These are phyloP conservation scores for Ceratoteleas bidentatus DNA, from an alignment of 1,140 invertebrate species.

Conservation along the genomic window DNA sequence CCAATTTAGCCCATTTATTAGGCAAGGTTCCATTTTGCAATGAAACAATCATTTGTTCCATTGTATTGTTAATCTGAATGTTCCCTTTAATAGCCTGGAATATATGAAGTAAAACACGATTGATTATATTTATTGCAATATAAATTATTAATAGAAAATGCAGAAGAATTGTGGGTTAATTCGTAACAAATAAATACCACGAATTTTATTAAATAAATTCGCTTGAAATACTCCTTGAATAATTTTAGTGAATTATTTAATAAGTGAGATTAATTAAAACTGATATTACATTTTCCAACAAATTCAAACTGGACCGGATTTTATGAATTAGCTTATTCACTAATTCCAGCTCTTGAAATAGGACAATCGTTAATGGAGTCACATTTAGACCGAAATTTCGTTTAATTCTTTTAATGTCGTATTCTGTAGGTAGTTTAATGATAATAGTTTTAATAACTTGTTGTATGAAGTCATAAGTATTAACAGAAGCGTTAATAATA, in stretches of 20 bases:
- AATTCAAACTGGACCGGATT: conserved; percentile 86
- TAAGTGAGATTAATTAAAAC: too few species aligned
- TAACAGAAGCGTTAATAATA: conserved; percentile 59
- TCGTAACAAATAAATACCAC: too few species aligned
- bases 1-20: conserved; percentile 88
- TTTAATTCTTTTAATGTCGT: conserved; percentile 89
- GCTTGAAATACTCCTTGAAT: neutral
- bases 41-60: conserved; percentile 90
- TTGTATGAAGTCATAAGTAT: conserved; percentile 90
- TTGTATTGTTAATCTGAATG: conserved; percentile 18
- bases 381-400: conserved; percentile 89
- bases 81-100: neutral
- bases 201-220: too few species aligned
- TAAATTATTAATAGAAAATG: too few species aligned
- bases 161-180: too few species aligned
- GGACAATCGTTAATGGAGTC: conserved; percentile 90
- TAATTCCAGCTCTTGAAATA: conserved; percentile 94
- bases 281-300: conserved; percentile 85
- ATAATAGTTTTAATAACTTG: conserved; percentile 88
- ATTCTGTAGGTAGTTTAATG: conserved; percentile 87
- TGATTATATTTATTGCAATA: too few species aligned
- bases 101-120: neutral
- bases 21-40: conserved; percentile 93
- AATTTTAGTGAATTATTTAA: neutral
- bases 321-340: conserved; percentile 89